Percentiles rank a stretch among this genome's conserved stretches.
phyloP scores from a whole-genome alignment of 2,113 vertebrate genomes.

The Dromas ardeola region DNA sequence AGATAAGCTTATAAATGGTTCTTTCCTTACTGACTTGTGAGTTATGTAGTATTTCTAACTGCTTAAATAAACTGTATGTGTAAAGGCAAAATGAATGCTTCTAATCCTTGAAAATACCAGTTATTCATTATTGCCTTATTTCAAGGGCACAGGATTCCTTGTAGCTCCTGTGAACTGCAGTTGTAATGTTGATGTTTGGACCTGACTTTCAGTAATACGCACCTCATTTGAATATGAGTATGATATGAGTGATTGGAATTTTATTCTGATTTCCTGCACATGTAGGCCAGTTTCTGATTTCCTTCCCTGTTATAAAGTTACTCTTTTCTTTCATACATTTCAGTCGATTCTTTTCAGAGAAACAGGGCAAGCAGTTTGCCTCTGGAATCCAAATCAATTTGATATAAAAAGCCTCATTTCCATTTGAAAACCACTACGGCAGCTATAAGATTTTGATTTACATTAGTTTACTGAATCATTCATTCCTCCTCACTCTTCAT shows the following conservation, averaged over 20 bases:
- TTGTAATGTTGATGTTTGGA: neutral
- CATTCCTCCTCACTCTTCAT: conserved; percentile 38
- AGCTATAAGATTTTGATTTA: conserved; percentile 52
- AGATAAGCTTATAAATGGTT: neutral
- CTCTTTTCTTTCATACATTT: neutral
- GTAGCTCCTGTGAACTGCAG: neutral
- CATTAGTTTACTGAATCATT: conserved; percentile 59
- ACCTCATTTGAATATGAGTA: neutral
- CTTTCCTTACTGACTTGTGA: neutral
- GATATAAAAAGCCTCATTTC: conserved; percentile 59
- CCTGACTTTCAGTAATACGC: neutral
- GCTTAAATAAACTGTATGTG: neutral
- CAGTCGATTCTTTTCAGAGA: conserved; percentile 7
- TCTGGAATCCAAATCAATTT: conserved; percentile 50
- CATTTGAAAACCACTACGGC: conserved; percentile 60
- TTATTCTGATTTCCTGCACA: neutral
- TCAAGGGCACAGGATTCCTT: neutral
- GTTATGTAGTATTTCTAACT: neutral
- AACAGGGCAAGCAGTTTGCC: conserved; percentile 15
- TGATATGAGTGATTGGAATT: neutral
- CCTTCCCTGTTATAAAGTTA: neutral
- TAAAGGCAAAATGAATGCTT: neutral
- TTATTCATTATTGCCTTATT: neutral
- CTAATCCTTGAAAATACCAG: neutral
- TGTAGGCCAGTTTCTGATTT: neutral